Percentiles rank a stretch among this genome's conserved stretches.
phyloP scores from a whole-genome alignment of 2,113 vertebrate genomes.

The Actenoides hombroni region DNA sequence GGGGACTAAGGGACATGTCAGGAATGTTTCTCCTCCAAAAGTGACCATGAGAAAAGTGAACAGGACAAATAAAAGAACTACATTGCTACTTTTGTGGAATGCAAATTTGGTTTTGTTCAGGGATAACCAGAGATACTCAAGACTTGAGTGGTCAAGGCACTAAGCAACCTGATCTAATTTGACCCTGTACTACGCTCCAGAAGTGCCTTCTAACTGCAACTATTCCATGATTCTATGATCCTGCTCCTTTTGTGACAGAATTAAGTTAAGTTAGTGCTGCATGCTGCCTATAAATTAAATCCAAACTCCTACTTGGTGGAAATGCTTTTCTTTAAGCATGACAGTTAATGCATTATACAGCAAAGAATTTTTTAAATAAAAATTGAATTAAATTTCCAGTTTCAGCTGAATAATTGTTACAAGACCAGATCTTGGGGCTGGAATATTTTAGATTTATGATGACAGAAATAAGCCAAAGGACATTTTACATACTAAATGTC shows the following conservation, averaged over 20 bases:
- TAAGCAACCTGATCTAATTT: not conserved
- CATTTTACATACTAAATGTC: not conserved
- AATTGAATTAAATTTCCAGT: not conserved
- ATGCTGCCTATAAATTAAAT: not conserved
- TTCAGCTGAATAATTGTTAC: not conserved
- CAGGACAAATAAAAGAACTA: not conserved
- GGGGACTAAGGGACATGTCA: not conserved
- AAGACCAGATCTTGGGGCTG: not conserved
- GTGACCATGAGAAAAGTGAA: not conserved
- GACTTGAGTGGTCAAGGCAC: not conserved
- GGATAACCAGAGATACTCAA: not conserved
- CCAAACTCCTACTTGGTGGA: not conserved
- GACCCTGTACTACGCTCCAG: not conserved
- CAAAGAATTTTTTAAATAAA: not conserved
- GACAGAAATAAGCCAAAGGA: not conserved
- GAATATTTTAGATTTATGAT: not conserved
- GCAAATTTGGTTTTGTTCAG: not conserved
- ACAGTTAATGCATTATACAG: not conserved
- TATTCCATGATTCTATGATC: not conserved
- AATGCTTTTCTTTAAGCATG: not conserved
- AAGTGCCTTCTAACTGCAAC: not conserved
- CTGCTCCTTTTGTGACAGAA: not conserved
- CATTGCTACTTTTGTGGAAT: not conserved
- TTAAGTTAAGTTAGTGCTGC: not conserved
- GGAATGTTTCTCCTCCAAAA: not conserved